Evolutionary conservation across 2,888 invertebrate species (phyloP), one percentile per base, ranked within the genome.

Genomic region (Cephus spinipes): DNA sequence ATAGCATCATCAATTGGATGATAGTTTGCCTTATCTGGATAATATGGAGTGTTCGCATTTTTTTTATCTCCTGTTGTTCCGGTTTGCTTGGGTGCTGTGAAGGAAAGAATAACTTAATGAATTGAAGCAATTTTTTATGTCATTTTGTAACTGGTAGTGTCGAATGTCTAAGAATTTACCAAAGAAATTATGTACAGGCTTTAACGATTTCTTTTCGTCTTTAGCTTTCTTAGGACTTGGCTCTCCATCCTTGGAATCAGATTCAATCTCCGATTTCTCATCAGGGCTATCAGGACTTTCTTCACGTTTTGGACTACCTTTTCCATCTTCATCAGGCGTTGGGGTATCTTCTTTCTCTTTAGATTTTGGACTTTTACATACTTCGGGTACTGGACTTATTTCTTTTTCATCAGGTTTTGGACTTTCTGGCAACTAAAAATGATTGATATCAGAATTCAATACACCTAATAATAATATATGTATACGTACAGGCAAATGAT

Each of bases 1-100:
- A 94, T 95, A 0, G 98, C 98, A 92, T 97, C 94, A 0, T 95
- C 92, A 23, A 98, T 93, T 0, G 98, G 98, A 91, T 98, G 94
- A 92, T 98, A 98, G 73, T 95, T 94, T 0, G 92, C 82, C 85
- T 94, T 94, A 34, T 93, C 92, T 0, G 98, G 98, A 91, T 96
- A 94, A 90, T 96, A 98, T 11, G 93, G 88, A 75, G 85, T 80
- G 11, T 11, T 11, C 3, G 81, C 79, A 36, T 87, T 86, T 78
- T 82, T 79, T 75, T 85, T 85, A n/a, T 79, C 78, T n/a, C 35
- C 71, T 74, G 74, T 82, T 79, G 78, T 82, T 76, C 79, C 75
- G 74, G 85, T 80, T 33, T 75, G 73, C 31, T 78, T 77, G n/a
- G 79, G 76, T 11, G 76, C 68, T 34, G 73, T 34, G 34, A 30